Conservation (phyloP, 1,140 invertebrate genomes). For the Drosophila bocki region DNA sequence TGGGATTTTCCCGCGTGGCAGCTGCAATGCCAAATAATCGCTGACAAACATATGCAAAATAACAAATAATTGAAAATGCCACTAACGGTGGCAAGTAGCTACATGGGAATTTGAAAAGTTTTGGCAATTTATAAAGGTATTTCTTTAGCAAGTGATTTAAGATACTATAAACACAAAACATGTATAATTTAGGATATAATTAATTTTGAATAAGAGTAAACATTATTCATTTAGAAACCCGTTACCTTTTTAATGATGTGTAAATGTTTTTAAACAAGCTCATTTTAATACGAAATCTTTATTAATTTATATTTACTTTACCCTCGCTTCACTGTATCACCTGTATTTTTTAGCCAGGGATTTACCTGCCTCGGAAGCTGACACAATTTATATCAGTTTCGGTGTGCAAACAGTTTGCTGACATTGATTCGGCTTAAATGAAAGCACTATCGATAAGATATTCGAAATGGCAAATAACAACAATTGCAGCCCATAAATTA, state of each 20-base stretch:
- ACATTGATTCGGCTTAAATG: conserved; percentile 25
- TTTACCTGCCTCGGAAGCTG: conserved; percentile 3
- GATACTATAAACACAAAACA: too few species aligned
- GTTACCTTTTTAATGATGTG: neutral
- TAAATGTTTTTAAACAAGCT: neutral
- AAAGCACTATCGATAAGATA: conserved; percentile 37
- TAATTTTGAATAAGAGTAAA: neutral
- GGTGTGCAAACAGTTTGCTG: conserved; percentile 10
- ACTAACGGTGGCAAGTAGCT: conserved; percentile 29
- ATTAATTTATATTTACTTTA: neutral
- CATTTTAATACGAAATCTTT: neutral
- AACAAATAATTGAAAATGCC: conserved; percentile 59
- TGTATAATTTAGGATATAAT: neutral
- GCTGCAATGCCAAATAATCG: conserved; percentile 68
- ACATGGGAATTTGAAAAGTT: neutral
- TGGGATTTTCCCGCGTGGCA: conserved; percentile 67
- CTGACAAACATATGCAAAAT: conserved; percentile 54
- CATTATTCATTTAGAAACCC: neutral
- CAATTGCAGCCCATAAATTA: conserved; percentile 12
- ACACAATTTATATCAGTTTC: conserved; percentile 24
- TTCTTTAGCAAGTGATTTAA: too few species aligned
- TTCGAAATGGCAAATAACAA: conserved; percentile 34
- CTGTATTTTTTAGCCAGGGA: conserved; percentile 1
- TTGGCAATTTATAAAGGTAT: neutral
- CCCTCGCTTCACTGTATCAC: neutral